Conservation (phyloP, 2,888 invertebrate species). For the Dorcus parallelipipedus region DNA sequence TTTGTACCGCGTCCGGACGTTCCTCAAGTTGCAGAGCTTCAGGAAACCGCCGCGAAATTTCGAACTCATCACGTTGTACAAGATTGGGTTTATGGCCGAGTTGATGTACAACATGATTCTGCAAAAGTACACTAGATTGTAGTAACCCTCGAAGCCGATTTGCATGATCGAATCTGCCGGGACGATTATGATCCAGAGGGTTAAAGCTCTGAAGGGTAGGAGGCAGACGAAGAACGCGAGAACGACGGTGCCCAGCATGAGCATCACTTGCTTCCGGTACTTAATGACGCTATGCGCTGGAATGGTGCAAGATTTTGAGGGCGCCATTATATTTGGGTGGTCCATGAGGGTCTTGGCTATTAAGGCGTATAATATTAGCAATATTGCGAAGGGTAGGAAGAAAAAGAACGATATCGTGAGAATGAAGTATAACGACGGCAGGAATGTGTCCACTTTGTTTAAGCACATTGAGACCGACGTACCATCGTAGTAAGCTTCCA, state of each 20-base stretch:
- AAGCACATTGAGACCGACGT: constrained; percentile 72
- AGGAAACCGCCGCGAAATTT: constrained; percentile 84
- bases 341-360: constrained; percentile 84
- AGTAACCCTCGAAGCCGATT: constrained; percentile 77
- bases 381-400: constrained; percentile 75
- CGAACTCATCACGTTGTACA: constrained; percentile 89
- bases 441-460: constrained; percentile 73
- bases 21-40: constrained; percentile 56
- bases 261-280: constrained; percentile 77
- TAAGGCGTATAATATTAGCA: constrained; percentile 78
- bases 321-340: constrained; percentile 68
- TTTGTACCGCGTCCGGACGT: constrained; percentile 44
- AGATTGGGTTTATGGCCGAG: constrained; percentile 86
- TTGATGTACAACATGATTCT: constrained; percentile 86
- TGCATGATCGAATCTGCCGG: constrained; percentile 60
- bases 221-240: constrained; percentile 87
- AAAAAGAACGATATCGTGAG: constrained; percentile 80
- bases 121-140: constrained; percentile 79
- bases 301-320: constrained; percentile 50
- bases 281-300: constrained; percentile 60
- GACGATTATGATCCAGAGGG: constrained; percentile 80
- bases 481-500: constrained; percentile 70
- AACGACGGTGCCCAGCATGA: constrained; percentile 88
- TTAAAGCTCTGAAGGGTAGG: constrained; percentile 83
- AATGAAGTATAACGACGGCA: constrained; percentile 78